These are phyloP conservation scores for Trematomus loennbergii DNA, from an alignment of 2,113 vertebrate species.

Conservation along the genomic window DNA sequence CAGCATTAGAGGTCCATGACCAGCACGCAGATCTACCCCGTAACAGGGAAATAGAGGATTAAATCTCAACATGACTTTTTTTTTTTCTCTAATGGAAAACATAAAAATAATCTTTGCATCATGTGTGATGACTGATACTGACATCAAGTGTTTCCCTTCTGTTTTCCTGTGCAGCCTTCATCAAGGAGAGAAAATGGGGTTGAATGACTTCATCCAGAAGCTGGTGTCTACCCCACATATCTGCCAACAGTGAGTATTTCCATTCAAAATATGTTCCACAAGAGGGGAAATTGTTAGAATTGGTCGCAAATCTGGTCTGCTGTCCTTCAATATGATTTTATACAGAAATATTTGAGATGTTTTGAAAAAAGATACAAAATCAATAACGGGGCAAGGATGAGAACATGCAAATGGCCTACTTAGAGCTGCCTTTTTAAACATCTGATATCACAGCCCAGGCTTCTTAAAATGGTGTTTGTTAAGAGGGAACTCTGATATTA, in stretches of 20 bases:
- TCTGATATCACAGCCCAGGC: too few relatives aligned
- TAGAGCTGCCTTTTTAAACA: too few relatives aligned
- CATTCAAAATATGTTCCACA: neutral
- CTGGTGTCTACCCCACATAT: constrained; percentile 85
- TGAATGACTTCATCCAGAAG: constrained; percentile 88
- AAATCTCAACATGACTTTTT: neutral
- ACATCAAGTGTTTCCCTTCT: neutral
- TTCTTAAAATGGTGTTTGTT: too few relatives aligned
- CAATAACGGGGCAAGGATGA: too few relatives aligned
- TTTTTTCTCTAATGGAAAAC: neutral
- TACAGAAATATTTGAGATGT: too few relatives aligned
- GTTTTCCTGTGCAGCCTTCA: constrained; percentile 80
- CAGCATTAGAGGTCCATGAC: constrained; percentile 51
- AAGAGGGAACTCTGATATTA: too few relatives aligned
- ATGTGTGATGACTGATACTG: neutral
- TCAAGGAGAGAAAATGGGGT: constrained; percentile 88
- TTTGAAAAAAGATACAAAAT: too few relatives aligned
- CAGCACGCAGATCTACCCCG: constrained; percentile 35
- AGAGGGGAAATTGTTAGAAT: neutral
- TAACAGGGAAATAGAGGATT: constrained; percentile 34
- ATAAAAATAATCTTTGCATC: neutral
- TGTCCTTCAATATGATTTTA: too few relatives aligned
- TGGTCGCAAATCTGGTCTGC: neutral
- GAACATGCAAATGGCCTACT: too few relatives aligned
- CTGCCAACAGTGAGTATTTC: constrained; percentile 85